Conservation (phyloP, 1,140 invertebrate genomes). For the Drosophila nasuta region DNA sequence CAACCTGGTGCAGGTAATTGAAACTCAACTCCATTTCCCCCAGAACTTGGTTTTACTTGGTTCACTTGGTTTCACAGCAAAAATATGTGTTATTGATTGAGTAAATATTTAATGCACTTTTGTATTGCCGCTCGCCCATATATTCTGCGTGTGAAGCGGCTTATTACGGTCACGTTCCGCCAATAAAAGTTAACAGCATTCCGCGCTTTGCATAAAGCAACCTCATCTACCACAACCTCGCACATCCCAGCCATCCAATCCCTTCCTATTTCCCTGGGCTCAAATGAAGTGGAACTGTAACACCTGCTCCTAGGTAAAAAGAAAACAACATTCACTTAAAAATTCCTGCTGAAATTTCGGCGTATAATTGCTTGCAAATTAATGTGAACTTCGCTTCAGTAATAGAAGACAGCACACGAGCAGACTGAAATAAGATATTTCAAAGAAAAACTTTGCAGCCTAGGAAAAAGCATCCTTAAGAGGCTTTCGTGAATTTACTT, state of each 20-base stretch:
- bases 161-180: conserved; percentile 55
- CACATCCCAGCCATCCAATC: too few relatives aligned
- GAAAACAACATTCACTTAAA: conserved; percentile 5
- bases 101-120: conserved; percentile 60
- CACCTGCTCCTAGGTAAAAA: conserved; percentile 27
- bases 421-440: background rate
- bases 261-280: too few relatives aligned
- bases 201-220: conserved; percentile 40
- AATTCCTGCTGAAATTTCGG: conserved; percentile 26
- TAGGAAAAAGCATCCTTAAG: background rate
- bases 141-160: conserved; percentile 48
- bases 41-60: background rate
- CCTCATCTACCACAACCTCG: background rate
- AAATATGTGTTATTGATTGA: conserved; percentile 54
- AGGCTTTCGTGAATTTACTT: background rate
- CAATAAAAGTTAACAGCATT: conserved; percentile 54
- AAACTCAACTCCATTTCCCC: background rate
- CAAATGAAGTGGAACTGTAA: conserved; percentile 22
- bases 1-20: conserved; percentile 36
- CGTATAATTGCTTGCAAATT: conserved; percentile 31
- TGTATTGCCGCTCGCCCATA: conserved; percentile 36
- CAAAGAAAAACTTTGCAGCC: background rate
- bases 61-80: background rate
- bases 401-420: background rate
- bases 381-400: conserved; percentile 7